Conservation (phyloP, 2,888 invertebrate species). For the Leuctra nigra region DNA sequence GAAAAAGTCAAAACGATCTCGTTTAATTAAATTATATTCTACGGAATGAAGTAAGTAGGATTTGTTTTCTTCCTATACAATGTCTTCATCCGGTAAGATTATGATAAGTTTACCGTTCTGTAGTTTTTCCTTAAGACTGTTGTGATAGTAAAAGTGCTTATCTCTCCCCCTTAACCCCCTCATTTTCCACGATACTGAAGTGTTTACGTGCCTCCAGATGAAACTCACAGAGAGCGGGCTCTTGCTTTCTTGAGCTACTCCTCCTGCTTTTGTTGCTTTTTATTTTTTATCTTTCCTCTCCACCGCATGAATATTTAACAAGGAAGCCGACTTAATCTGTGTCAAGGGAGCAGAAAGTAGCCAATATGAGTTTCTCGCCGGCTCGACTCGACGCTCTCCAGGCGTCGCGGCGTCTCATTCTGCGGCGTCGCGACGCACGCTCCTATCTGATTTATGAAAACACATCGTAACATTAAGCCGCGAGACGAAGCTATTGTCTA, state of each 20-base stretch:
- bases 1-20: conserved; percentile 37
- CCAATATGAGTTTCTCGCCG: conserved; percentile 41
- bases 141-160: conserved; percentile 9
- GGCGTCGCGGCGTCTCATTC: conserved; percentile 13
- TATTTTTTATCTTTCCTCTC: conserved; percentile 48
- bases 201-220: conserved; percentile 16
- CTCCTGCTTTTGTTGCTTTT: conserved; percentile 18
- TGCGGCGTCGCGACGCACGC: conserved; percentile 8
- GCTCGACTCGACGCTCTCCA: neutral
- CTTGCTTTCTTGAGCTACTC: conserved; percentile 14
- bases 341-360: conserved; percentile 45
- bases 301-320: conserved; percentile 52
- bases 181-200: conserved; percentile 12
- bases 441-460: conserved; percentile 24
- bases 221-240: neutral
- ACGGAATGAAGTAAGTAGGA: conserved; percentile 39
- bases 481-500: neutral
- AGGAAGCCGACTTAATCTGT: conserved; percentile 51
- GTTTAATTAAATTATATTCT: conserved; percentile 43
- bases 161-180: conserved; percentile 1
- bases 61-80: conserved; percentile 7
- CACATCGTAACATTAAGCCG: conserved; percentile 14
- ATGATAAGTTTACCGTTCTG: conserved; percentile 19
- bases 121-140: neutral
- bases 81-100: conserved; percentile 13